phyloP scores from a whole-genome alignment of 1,140 invertebrate species.

The Ceratitis capitata region DNA sequence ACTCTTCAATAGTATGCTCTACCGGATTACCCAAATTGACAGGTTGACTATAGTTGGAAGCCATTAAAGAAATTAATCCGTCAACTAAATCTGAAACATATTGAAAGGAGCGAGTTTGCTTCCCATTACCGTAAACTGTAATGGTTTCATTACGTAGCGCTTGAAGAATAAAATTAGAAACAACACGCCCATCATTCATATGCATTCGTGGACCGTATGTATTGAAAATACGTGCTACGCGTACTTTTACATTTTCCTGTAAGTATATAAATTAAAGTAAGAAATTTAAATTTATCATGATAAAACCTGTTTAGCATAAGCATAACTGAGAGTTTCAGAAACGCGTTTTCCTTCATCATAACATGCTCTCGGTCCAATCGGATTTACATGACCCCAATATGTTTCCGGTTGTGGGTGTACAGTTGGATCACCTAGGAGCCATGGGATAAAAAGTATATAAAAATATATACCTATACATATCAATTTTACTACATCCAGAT shows the following conservation, averaged over 20 bases:
- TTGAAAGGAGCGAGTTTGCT: constrained; percentile 97
- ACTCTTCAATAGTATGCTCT: constrained; percentile 96
- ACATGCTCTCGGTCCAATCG: constrained; percentile 95
- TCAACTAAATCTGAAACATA: constrained; percentile 98
- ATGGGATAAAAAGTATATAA: no score
- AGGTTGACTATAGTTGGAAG: constrained; percentile 91
- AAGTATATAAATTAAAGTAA: not conserved
- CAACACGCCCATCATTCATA: constrained; percentile 97
- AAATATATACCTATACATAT: no score
- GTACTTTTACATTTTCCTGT: constrained; percentile 87
- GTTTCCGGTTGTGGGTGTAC: constrained; percentile 94
- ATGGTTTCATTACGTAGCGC: constrained; percentile 94
- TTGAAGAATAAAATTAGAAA: constrained; percentile 99
- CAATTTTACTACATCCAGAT: no score
- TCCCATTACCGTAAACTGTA: constrained; percentile 95
- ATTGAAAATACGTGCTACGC: constrained; percentile 98
- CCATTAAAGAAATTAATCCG: constrained; percentile 93
- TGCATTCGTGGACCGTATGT: constrained; percentile 99
- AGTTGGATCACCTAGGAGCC: constrained; percentile 88
- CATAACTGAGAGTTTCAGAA: constrained; percentile 95
- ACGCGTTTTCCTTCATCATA: constrained; percentile 99
- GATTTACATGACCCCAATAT: constrained; percentile 99
- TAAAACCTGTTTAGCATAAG: constrained; percentile 87
- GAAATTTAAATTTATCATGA: no score
- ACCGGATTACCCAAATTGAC: constrained; percentile 98